These are phyloP conservation scores for Amiota communis DNA, from an alignment of 2,888 invertebrate species.

Conservation along the genomic window DNA sequence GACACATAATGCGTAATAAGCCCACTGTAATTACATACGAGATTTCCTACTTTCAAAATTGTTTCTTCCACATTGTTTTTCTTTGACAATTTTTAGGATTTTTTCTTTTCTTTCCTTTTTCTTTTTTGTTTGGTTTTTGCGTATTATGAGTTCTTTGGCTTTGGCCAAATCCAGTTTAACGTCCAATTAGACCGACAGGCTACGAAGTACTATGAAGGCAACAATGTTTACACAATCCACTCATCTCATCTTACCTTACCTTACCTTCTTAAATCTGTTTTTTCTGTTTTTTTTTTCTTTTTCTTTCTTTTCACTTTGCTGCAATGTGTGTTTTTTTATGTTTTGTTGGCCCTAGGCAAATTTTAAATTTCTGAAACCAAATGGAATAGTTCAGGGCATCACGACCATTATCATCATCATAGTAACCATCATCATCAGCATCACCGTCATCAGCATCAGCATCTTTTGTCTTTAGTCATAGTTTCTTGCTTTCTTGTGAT, in stretches of 20 bases:
- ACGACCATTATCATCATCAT: background rate
- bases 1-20: slow-evolving; percentile 22
- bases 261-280: too few species aligned
- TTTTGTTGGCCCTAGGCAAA: too few species aligned
- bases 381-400: background rate
- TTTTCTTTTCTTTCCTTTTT: background rate
- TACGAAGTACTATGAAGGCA: too few species aligned
- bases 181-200: slow-evolving; percentile 6
- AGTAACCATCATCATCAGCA: background rate
- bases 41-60: slow-evolving; percentile 24
- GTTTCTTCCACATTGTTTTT: background rate
- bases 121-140: background rate
- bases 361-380: background rate
- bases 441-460: background rate
- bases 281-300: too few species aligned
- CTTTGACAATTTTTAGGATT: background rate
- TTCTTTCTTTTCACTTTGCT: too few species aligned
- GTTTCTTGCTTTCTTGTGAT: too few species aligned
- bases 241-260: too few species aligned
- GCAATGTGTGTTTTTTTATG: too few species aligned
- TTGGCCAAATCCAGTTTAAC: background rate
- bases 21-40: slow-evolving; percentile 24
- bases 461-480: background rate
- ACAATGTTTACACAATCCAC: too few species aligned
- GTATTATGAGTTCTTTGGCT: background rate